Base-by-base conservation (phyloP, 2,113 vertebrate genomes). In the Nycticebus coucang region DNA sequence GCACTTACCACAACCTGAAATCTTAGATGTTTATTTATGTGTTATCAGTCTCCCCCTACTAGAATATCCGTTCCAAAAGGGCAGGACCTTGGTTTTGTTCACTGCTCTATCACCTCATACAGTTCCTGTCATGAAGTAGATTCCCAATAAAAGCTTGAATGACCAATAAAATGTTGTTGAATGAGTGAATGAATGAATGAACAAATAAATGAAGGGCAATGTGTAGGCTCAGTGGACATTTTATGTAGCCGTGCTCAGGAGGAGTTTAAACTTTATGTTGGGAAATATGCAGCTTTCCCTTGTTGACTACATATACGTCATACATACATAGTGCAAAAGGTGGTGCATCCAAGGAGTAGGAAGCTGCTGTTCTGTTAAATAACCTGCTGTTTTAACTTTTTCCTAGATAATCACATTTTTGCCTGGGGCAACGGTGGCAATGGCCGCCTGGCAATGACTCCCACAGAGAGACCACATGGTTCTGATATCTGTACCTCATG, bases 341-440 rank as follows among this genome's bases (percentile, higher is more conserved):
- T 89, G 45, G 37, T 28, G 13, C 82, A 78, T 60, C 15, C 55
- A 87, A n/a, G 80, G 68, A 92, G 22, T 89, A 26, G 37, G 50
- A 92, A 78, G 35, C 55, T 22, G 45, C 4, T 62, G 35, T 85
- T 79, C 41, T 93, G 5, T 94, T 96, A 95, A 95, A 72, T 33
- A 74, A 9, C 66, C 26, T 68, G n/a, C 68, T 86, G 4, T 95
- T 95, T 45, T 35, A 80, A 37, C 91, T 89, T 97, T 93, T 97
- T 91, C 37, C 80, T 96, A 99, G 99, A 99, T 98, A 99, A 99
- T 98, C 99, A 99, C 95, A 99, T 99, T 88, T 99, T 99, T 98
- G 99, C 99, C 19, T 99, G 99, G 99, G 99, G 99, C 91, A 99
- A 99, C 3, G 99, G 99, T 1, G 99, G 99, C 79, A 99, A 99